Evolutionary conservation across 2,797 vertebrate species (phyloP), one percentile per base, ranked within the genome.

Genomic region (Danio tinwini): DNA sequence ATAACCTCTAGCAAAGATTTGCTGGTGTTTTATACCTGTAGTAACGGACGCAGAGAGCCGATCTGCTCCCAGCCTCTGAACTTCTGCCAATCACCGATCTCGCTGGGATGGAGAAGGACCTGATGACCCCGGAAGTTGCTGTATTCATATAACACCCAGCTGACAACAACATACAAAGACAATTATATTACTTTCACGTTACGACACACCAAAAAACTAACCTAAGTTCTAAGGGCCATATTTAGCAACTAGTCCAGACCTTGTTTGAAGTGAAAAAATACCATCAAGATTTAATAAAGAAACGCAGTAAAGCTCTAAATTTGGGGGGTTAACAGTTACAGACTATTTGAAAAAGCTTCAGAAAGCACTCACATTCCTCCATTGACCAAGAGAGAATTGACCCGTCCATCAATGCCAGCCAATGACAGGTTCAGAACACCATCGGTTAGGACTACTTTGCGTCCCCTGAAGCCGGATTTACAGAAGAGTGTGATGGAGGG

Each of bases 111-210:
- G 49, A 99, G 80, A 2, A 98, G 87, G 82, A 96, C 88, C 91
- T 99, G 97, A 12, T 89, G 94, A 0, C 98, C 98, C 39, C 93
- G 92, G 87, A 96, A 98, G 90, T 95, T 95, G 81, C 87, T 92
- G 2, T 90, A 92, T 86, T 98, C 97, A 59, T 97, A 99, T 87
- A 96, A 78, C 59, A 98, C 91, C 97, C 97, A 99, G 89, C 97
- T 99, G 80, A 37, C 21, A 71, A 17, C 75, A 39, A 82, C 40
- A 56, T 62, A 68, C 16, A 69, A 10, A 42, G 5, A 39, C 55
- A 74, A 71, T 21, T 21, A 45, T 17, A 58, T 40, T 5, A 42
- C 7, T 45, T 76, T 44, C 6, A 14, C 3, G 29, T 29, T 1
- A 29, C 29, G 29, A n/a, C n/a, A n/a, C n/a, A n/a, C n/a, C n/a